Conservation (phyloP, 1,140 invertebrate genomes). For the Chironomus tepperi region DNA sequence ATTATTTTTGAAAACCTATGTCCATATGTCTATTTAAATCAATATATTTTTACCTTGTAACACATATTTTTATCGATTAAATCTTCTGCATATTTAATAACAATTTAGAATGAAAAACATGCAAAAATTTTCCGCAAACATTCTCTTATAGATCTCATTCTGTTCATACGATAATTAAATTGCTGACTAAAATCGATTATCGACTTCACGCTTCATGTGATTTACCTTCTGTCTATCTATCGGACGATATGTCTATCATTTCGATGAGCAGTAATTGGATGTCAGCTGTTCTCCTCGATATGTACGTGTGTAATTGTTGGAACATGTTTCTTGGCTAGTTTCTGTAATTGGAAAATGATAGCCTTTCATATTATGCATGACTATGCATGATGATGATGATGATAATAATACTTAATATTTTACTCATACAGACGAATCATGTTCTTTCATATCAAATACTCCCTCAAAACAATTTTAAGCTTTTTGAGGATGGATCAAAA, state of each 20-base stretch:
- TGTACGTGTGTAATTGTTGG: background rate
- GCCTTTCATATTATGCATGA: background rate
- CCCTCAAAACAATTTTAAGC: too few relatives aligned
- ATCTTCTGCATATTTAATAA: background rate
- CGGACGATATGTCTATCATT: background rate
- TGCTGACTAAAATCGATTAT: conserved; percentile 19
- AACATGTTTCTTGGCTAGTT: too few relatives aligned
- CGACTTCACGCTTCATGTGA: conserved; percentile 6
- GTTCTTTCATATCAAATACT: too few relatives aligned
- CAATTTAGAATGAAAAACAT: background rate
- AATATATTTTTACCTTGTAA: too few relatives aligned
- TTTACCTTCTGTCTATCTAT: conserved; percentile 12
- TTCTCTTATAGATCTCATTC: background rate
- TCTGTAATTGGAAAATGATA: conserved; percentile 9
- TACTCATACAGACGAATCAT: too few relatives aligned
- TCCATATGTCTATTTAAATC: background rate
- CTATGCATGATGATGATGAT: too few relatives aligned
- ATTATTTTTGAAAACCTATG: background rate
- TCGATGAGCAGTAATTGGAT: background rate
- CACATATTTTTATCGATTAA: too few relatives aligned
- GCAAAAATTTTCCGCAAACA: background rate
- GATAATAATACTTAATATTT: too few relatives aligned
- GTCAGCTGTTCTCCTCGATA: too few relatives aligned
- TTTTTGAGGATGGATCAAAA: too few relatives aligned
- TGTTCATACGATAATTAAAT: background rate